Evolutionary conservation across 2,113 vertebrate species (phyloP), one percentile per base, ranked within the genome.

Genomic region (Perca schrenkii): DNA sequence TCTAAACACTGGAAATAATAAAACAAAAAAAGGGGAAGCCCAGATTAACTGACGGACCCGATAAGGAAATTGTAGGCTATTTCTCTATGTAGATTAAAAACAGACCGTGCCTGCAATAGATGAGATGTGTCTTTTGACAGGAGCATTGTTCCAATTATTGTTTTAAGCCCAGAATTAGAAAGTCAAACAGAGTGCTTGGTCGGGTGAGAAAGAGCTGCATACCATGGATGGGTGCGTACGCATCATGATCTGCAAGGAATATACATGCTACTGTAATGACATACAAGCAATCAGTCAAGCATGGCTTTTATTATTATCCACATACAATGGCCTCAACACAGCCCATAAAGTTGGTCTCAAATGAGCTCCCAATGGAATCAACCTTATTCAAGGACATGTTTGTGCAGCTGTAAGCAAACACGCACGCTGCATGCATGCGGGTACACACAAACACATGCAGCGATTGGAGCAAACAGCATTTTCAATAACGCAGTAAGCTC

Each of bases 71-170:
- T 50, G 22, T 31, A 47, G 56, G 36, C 46, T 21, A 64, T 79
- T 84, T 63, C 40, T 72, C 16, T 17, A 49, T 65, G 77, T 25
- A 58, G 76, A 79, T 84, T 63, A 77, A 58, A 54, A 86, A 60
- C n/a, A 54, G 14, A 56, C n/a, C 14, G 64, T 7, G 12, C n/a
- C 19, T 25, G 64, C 21, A 74, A 34, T 46, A 66, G 58, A 75
- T 53, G 66, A 77, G 66, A 63, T 61, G 79, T 75, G 61, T 82
- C 71, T 40, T 88, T 69, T 80, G 72, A 88, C 82, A 74, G 1
- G 13, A 72, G 56, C 74, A 36, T 28, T 62, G 77, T 82, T 86
- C 67, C 65, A 79, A 88, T 78, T 81, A 78, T 75, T 84, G 79
- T 80, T 77, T 61, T 49, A 61, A 63, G 43, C 50, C 71, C 22